phyloP scores from a whole-genome alignment of 2,113 vertebrate genomes.

The Artemisiospiza belli region DNA sequence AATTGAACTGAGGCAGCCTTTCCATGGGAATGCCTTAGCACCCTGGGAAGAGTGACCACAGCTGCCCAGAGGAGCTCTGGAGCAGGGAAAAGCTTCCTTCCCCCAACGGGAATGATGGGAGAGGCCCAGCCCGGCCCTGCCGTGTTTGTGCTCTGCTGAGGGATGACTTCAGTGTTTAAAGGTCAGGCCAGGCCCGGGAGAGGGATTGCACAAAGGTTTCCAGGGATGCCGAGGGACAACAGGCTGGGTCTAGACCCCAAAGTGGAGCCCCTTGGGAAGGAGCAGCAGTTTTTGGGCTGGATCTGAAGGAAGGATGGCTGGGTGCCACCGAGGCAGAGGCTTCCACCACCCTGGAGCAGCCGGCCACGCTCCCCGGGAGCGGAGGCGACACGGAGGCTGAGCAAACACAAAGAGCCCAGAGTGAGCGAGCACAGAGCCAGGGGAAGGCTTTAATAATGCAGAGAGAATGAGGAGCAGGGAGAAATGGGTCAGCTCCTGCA shows the following conservation, averaged over 20 bases:
- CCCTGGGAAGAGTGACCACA: neutral
- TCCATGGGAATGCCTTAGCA: neutral
- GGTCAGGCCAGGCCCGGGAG: neutral
- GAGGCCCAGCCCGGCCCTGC: neutral
- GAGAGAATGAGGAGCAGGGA: neutral
- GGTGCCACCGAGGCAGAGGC: neutral
- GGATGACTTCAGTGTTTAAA: conserved; percentile 65
- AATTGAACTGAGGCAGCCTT: neutral
- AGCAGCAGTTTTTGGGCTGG: neutral
- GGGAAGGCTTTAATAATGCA: conserved; percentile 45
- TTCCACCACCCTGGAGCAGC: neutral
- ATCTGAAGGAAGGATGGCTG: neutral
- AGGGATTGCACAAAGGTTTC: conserved; percentile 21
- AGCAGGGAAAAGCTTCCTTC: neutral
- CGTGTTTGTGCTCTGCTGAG: neutral
- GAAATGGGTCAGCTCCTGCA: neutral
- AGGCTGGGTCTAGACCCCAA: neutral
- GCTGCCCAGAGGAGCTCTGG: neutral
- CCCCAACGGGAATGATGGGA: neutral
- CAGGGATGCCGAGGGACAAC: neutral
- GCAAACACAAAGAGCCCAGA: neutral
- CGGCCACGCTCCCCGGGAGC: neutral
- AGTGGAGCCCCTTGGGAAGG: neutral
- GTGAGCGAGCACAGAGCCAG: neutral
- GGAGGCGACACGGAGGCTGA: neutral